Base-by-base conservation (phyloP, 2,888 invertebrate genomes). In the Spisula solida region DNA sequence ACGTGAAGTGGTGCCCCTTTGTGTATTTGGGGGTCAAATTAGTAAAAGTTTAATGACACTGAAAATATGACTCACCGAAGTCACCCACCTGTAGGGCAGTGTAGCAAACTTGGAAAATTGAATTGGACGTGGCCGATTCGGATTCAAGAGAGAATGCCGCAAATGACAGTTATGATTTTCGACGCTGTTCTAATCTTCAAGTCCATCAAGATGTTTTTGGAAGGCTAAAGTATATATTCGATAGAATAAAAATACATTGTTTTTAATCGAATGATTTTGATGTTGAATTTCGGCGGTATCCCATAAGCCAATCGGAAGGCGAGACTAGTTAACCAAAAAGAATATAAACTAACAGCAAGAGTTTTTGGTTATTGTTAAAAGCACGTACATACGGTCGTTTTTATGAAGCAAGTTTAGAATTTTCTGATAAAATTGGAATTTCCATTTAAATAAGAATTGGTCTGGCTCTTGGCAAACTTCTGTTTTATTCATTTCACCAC, bases 271-370 rank as follows among this genome's bases (percentile, higher is more conserved):
- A 70, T 70, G 8, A 10, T 34, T 34, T 31, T 20, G 18, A 18
- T 31, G 75, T 75, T 75, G 34, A 75, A 75, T 75, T 75, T 75
- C 75, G 75, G 75, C 75, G 75, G 34, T 75, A 75, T 66, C 75
- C 31, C 31, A 75, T 31, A 34, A n/a, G 34, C 75, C 75, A 75
- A 75, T 75, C 75, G 34, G 75, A 66, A 34, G 16, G 16, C 75
- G 25, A 31, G 34, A 34, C 2, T 18, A 16, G 25, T 34, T 29
- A 18, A 75, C 75, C 31, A 16, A 16, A 31, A 75, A 75, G 75
- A 34, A 75, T 75, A 75, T 0, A 18, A 75, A 75, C 12, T 31
- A 75, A 10, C 75, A 75, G 31, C 31, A 75, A 75, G 75, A 75
- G 5, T 25, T 25, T 31, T 75, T 16, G 18, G 75, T 31, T 66